Evolutionary conservation across 1,140 invertebrate genomes (phyloP), one percentile per base, ranked within the genome.

Genomic region (Parapsyche elsis): DNA sequence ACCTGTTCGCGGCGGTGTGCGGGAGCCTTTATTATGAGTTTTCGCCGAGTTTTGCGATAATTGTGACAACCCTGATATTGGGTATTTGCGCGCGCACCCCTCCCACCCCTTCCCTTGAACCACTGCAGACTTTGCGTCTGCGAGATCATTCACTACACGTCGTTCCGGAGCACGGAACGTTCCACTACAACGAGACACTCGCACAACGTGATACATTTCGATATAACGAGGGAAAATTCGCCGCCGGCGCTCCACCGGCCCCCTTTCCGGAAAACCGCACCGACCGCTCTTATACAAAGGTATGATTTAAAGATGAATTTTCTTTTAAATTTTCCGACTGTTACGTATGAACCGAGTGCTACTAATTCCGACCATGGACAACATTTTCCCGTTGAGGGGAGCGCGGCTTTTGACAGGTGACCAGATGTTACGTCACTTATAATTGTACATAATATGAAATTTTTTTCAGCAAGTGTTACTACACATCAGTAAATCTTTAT

Each of bases 101-200:
- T 21, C 26, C 12, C 23, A 16, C 45, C 57, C 46, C 46, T 21
- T 46, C 16, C 23, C 21, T 0, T 19, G 12, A 21, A 14, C 9
- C 53, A 49, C 53, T 75, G 73, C 73, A 75, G 73, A 75, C 46
- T 75, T 75, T 49, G 73, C n/a, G 9, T 57, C 23, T 49, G 53
- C 24, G 49, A 53, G 49, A 53, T 67, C 64, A 67, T 23, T 67
- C 64, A 26, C 24, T 24, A 26, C 64, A 67, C 64, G 64, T 12
- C 16, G 57, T 19, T 19, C 57, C 64, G 64, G 24, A 67, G 10
- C 5, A 0, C 64, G 57, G 57, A 61, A 21, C 57, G 21, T 21
- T 21, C 49, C 12, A 16, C 57, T 9, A 26, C 23, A n/a, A 53
- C 49, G 64, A 26, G 21, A 2, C 21, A 9, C 21, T 53, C 49